These are phyloP conservation scores for Poecilia gillii DNA, from an alignment of 2,797 vertebrate genomes.

Conservation along the genomic window DNA sequence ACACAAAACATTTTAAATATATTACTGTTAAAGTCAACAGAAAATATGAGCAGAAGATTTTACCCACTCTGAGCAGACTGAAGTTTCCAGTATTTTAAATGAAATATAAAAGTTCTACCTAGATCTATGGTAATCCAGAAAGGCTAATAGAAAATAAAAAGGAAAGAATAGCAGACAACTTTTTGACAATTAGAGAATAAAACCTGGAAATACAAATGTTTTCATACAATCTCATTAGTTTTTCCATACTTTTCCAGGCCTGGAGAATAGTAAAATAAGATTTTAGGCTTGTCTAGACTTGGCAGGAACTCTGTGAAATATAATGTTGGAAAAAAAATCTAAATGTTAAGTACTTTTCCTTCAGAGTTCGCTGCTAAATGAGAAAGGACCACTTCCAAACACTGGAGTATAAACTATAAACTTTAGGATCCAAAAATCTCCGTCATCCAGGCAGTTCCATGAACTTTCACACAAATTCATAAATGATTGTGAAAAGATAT, in stretches of 20 bases:
- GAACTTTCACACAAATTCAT: slow-evolving; percentile 33
- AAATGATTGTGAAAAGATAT: slow-evolving; percentile 60
- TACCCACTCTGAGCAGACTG: background rate
- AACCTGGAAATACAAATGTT: background rate
- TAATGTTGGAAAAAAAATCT: background rate
- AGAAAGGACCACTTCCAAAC: background rate
- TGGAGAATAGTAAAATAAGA: background rate
- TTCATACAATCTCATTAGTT: background rate
- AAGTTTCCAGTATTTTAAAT: background rate
- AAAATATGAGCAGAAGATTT: background rate
- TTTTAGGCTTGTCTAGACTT: background rate
- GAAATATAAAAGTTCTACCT: background rate
- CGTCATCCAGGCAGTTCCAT: slow-evolving; percentile 15
- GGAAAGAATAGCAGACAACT: background rate
- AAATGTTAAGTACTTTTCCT: background rate
- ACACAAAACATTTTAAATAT: background rate
- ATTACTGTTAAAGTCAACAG: background rate
- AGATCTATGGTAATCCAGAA: background rate
- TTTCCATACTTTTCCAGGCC: background rate
- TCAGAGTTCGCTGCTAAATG: background rate
- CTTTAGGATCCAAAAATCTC: slow-evolving; percentile 31
- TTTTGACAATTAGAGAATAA: background rate
- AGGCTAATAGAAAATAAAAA: background rate
- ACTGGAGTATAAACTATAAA: slow-evolving; percentile 2
- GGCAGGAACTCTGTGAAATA: background rate